Percentiles rank a stretch among this genome's conserved stretches.
phyloP scores from a whole-genome alignment of 2,113 vertebrate species.

The Stictonetta naevosa region DNA sequence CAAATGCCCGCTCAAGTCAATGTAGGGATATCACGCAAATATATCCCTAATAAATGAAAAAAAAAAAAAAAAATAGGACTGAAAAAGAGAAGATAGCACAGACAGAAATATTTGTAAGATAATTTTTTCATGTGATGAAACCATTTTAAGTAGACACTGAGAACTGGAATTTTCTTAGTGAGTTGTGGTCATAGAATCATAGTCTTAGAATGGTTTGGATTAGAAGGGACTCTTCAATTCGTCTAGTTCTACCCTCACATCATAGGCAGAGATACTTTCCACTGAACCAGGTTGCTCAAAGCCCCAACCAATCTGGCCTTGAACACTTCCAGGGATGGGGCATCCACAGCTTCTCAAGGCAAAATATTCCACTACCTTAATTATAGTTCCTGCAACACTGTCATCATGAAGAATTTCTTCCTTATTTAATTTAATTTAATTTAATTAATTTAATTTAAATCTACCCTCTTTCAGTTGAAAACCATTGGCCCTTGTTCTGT shows the following conservation, averaged over 20 bases:
- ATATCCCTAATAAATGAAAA: background rate
- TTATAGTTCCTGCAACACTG: background rate
- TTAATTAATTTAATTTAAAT: background rate
- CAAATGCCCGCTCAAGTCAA: background rate
- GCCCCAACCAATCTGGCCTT: background rate
- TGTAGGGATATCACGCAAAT: accelerated
- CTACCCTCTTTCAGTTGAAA: background rate
- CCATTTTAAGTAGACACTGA: background rate
- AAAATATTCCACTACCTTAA: background rate
- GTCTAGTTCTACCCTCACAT: background rate
- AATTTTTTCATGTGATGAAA: background rate
- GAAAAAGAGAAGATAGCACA: background rate
- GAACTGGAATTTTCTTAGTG: background rate
- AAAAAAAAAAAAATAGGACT: background rate
- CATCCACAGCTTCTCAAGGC: background rate
- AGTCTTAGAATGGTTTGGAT: background rate
- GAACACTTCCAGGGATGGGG: background rate
- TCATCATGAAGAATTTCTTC: background rate
- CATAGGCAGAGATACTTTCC: background rate
- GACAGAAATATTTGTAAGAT: background rate
- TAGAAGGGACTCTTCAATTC: background rate
- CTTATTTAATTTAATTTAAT: background rate
- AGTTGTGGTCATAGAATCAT: background rate
- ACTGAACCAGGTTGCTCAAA: background rate
- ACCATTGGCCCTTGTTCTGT: background rate